phyloP scores from a whole-genome alignment of 2,113 vertebrate genomes.

The Numenius arquata region DNA sequence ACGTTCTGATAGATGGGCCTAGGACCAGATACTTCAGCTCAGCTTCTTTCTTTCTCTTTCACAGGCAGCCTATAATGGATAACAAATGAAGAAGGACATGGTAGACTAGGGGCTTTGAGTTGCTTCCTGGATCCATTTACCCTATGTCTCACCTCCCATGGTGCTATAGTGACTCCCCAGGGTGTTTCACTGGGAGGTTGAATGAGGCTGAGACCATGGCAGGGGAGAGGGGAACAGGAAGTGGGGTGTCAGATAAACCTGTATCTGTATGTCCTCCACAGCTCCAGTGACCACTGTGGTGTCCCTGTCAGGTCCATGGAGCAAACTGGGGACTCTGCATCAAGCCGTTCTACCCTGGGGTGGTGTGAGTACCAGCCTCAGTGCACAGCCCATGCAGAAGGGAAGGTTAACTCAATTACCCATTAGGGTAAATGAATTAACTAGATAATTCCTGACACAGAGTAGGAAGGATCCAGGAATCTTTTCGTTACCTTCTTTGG shows the following conservation, averaged over 20 bases:
- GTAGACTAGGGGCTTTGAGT: not conserved
- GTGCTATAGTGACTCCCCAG: not conserved
- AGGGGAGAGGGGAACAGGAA: not conserved
- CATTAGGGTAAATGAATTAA: not conserved
- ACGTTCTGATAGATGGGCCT: not conserved
- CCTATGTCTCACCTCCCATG: not conserved
- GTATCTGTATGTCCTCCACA: not conserved
- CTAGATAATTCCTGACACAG: not conserved
- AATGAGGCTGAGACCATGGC: fast-evolving
- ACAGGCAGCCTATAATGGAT: not conserved
- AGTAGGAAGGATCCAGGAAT: not conserved
- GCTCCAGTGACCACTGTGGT: not conserved
- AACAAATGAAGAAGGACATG: not conserved
- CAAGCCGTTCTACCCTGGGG: not conserved
- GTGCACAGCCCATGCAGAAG: not conserved
- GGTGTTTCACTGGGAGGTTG: not conserved
- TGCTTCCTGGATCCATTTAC: not conserved
- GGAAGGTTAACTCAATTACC: not conserved
- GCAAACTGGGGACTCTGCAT: not conserved
- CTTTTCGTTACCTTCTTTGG: not conserved
- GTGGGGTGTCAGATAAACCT: not conserved
- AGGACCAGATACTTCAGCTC: not conserved
- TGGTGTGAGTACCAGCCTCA: not conserved
- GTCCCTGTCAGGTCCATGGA: not conserved
- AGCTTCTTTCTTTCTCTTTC: not conserved